A percentile compares a stretch with the other conserved stretches of the same genome.
phyloP scores from a whole-genome alignment of 1,140 invertebrate species.

The Fopius arisanus region DNA sequence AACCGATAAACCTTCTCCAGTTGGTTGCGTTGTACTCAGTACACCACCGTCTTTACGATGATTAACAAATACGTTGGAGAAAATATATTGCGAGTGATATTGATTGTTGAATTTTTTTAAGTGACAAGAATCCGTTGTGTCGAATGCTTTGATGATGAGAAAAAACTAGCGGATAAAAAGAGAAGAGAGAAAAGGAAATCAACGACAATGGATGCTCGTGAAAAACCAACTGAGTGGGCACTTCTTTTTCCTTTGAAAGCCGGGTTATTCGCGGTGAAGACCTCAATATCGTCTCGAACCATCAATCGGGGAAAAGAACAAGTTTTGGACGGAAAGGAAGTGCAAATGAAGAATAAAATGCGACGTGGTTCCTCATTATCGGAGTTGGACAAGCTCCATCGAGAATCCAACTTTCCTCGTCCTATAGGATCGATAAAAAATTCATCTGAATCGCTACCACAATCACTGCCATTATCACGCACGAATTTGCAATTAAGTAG shows the following conservation, averaged over 20 bases:
- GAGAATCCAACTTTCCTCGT: conserved; percentile 54
- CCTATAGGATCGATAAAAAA: conserved; percentile 64
- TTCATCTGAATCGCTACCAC: conserved; percentile 64
- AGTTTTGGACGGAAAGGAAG: conserved; percentile 44
- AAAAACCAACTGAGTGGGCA: conserved; percentile 67
- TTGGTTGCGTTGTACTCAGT: background rate
- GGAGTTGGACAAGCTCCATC: conserved; percentile 72
- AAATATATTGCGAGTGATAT: background rate
- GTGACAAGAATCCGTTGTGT: no score
- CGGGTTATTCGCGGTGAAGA: conserved; percentile 69
- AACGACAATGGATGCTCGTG: conserved; percentile 50
- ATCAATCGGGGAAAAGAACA: conserved; percentile 49
- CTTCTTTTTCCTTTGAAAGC: conserved; percentile 70
- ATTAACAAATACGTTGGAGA: background rate
- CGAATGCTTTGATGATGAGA: background rate
- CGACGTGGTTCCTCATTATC: conserved; percentile 76
- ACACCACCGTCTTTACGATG: background rate
- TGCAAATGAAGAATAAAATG: conserved; percentile 59
- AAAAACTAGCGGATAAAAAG: background rate
- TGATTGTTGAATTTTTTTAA: background rate
- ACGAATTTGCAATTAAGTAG: conserved; percentile 59
- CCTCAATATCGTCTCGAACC: conserved; percentile 59
- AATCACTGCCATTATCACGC: conserved; percentile 65
- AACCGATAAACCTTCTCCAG: background rate
- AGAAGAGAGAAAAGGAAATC: background rate